Conservation (phyloP, 2,113 vertebrate species). For the Ginglymostoma cirratum region DNA sequence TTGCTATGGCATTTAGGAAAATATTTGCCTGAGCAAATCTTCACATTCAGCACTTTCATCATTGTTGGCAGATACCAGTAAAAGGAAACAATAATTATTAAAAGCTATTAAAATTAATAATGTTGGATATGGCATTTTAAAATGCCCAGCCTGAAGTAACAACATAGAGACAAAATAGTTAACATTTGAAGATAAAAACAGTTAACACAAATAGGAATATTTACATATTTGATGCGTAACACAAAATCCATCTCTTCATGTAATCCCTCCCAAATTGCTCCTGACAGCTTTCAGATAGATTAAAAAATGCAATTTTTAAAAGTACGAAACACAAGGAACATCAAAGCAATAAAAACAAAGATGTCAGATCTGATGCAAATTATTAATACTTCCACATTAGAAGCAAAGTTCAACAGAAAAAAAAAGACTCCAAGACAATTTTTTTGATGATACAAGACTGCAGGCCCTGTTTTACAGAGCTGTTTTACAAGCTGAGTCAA, state of each 20-base stretch:
- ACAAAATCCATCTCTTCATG: not conserved
- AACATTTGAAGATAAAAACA: not conserved
- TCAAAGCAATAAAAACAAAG: not conserved
- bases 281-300: not conserved
- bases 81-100: conserved; percentile 21
- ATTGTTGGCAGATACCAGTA: conserved; percentile 19
- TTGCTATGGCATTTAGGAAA: conserved; percentile 12
- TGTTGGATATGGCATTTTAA: not conserved
- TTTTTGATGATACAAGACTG: not conserved
- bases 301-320: not conserved
- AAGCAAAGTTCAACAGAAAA: not conserved
- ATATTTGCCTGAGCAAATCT: conserved; percentile 18
- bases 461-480: not conserved
- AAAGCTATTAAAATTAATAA: conserved; percentile 17
- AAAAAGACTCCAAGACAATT: not conserved
- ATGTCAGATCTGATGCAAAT: conserved; percentile 20
- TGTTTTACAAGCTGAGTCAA: not conserved
- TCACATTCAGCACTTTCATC: not conserved
- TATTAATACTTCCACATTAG: not conserved
- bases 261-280: not conserved
- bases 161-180: not conserved
- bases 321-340: not conserved
- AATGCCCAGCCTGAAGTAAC: not conserved
- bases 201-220: not conserved
- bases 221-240: not conserved